Conservation (phyloP, 2,888 invertebrate genomes). For the Agrochola lota region DNA sequence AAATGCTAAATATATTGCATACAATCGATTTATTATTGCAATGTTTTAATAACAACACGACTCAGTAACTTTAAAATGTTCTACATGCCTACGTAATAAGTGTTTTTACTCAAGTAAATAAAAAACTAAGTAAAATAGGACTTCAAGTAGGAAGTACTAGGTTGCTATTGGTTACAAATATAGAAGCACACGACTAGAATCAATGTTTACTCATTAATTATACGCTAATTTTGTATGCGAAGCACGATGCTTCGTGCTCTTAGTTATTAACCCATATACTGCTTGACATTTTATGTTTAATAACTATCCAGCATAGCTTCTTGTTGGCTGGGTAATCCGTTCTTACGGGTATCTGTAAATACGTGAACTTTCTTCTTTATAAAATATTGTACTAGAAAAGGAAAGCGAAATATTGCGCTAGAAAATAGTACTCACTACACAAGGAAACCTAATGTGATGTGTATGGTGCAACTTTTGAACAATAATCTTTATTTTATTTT, state of each 20-base stretch:
- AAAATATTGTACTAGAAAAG: too few relatives aligned
- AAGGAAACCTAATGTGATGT: background rate
- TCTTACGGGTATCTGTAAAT: background rate
- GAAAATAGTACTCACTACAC: background rate
- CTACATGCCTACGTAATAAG: constrained; percentile 2
- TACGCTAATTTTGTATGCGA: constrained; percentile 33
- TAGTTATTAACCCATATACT: constrained; percentile 37
- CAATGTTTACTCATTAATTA: constrained; percentile 43
- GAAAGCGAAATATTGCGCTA: background rate
- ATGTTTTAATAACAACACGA: constrained; percentile 33
- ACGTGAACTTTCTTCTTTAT: background rate
- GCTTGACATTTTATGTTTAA: constrained; percentile 22
- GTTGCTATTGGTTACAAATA: constrained; percentile 29
- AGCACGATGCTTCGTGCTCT: constrained; percentile 34
- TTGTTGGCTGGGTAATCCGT: background rate
- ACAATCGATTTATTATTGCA: constrained; percentile 28
- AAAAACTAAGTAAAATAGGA: constrained; percentile 23
- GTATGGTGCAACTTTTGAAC: background rate
- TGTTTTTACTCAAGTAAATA: constrained; percentile 8
- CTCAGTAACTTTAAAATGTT: constrained; percentile 15
- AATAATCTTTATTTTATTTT: background rate
- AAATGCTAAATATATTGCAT: constrained; percentile 4
- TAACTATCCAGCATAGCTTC: background rate
- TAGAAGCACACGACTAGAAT: constrained; percentile 35
- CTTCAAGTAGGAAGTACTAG: constrained; percentile 34